Conservation (phyloP, 2,113 vertebrate genomes). For the Cricetomys ansorgei region DNA sequence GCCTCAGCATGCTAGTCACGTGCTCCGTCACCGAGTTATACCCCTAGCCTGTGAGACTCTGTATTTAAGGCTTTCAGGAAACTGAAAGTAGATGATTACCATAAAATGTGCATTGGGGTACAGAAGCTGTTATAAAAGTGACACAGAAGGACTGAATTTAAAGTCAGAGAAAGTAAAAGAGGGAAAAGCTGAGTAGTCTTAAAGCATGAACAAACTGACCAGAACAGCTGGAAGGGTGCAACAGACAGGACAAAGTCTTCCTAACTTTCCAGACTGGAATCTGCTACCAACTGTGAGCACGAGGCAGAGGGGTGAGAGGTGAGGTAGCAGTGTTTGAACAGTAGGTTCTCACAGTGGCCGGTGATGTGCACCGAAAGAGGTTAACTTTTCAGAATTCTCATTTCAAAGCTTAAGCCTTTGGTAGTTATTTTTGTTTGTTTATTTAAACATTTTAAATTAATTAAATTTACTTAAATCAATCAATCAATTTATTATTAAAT, state of each 20-base stretch:
- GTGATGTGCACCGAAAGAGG: background rate
- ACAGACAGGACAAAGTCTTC: background rate
- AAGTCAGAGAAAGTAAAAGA: conserved; percentile 20
- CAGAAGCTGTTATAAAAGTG: background rate
- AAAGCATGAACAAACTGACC: background rate
- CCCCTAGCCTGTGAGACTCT: background rate
- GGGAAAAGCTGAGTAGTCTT: background rate
- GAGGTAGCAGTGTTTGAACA: background rate
- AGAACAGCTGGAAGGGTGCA: background rate
- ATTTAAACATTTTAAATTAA: background rate
- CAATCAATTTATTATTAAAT: too few species aligned
- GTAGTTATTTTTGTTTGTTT: background rate
- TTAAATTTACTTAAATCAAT: too few species aligned
- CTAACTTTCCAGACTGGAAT: background rate
- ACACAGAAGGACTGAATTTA: background rate
- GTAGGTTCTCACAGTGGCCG: background rate
- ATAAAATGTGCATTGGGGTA: background rate
- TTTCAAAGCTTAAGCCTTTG: conserved; percentile 18
- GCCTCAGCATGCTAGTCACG: background rate
- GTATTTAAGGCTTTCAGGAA: background rate
- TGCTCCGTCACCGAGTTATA: background rate
- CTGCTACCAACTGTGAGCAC: background rate
- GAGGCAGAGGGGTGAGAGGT: background rate
- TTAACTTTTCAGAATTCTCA: conserved; percentile 3
- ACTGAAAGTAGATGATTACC: background rate